These are phyloP conservation scores for Myoxocephalus aenaeus DNA, from an alignment of 2,797 vertebrate genomes.

Conservation along the genomic window DNA sequence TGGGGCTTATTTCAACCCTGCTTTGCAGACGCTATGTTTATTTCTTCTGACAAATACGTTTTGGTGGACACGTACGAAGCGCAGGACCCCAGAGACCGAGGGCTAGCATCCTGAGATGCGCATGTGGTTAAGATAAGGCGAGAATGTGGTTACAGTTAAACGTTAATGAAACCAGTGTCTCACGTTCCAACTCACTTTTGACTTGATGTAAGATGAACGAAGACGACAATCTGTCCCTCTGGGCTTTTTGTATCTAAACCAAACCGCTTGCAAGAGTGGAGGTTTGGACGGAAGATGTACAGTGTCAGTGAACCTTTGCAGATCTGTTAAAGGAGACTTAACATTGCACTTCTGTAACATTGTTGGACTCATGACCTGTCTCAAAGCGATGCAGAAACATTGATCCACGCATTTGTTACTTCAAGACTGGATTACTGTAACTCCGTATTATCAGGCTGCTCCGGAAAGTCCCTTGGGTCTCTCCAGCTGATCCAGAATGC, in stretches of 20 bases:
- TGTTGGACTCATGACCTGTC: too few relatives aligned
- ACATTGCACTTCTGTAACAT: not conserved
- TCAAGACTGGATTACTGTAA: too few relatives aligned
- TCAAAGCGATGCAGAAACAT: too few relatives aligned
- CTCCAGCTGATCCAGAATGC: too few relatives aligned
- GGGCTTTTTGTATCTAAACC: not conserved
- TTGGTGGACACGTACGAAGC: not conserved
- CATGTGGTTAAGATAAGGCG: not conserved
- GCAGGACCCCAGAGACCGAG: not conserved
- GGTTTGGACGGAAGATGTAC: not conserved
- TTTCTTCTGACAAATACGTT: not conserved
- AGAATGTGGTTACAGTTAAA: not conserved
- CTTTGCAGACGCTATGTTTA: not conserved
- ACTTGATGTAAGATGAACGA: not conserved
- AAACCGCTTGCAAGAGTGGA: not conserved
- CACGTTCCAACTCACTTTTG: not conserved
- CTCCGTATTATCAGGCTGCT: too few relatives aligned
- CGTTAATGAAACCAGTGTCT: not conserved
- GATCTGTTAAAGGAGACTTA: not conserved
- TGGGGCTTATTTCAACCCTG: not conserved
- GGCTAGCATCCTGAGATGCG: not conserved
- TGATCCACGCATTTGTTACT: too few relatives aligned
- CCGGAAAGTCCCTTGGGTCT: too few relatives aligned
- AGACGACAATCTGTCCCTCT: not conserved
- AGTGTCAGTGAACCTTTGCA: not conserved